Percentiles rank a stretch among this genome's conserved stretches.
phyloP scores from a whole-genome alignment of 2,888 invertebrate species.

The Folsomia candida region DNA sequence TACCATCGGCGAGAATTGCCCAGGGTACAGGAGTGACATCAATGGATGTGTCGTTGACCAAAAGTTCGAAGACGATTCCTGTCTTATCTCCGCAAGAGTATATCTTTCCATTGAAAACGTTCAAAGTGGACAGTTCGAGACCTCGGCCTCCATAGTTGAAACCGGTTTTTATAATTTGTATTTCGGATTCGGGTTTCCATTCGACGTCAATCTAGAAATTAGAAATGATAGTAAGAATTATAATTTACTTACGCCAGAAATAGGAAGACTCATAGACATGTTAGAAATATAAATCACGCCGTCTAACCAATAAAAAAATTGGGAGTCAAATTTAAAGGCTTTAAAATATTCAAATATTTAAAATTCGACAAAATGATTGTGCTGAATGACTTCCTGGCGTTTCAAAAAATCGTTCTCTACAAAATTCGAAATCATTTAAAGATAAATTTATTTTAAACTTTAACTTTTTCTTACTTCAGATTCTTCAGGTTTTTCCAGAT shows the following conservation, averaged over 20 bases:
- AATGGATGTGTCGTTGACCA: constrained; percentile 58
- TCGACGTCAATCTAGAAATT: constrained; percentile 61
- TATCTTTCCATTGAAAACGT: constrained; percentile 85
- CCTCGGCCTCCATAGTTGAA: constrained; percentile 81
- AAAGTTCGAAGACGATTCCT: constrained; percentile 71
- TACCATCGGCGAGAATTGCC: constrained; percentile 67
- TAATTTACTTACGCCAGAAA: not conserved
- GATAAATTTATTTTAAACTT: not conserved
- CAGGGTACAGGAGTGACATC: constrained; percentile 63
- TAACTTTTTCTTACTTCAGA: constrained; percentile 28
- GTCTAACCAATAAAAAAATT: too few species aligned
- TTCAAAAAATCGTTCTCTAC: too few species aligned
- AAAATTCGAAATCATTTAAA: not conserved
- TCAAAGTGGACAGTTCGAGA: constrained; percentile 94
- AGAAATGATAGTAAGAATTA: not conserved
- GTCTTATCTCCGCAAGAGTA: constrained; percentile 92
- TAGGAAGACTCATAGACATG: not conserved
- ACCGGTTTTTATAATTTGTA: constrained; percentile 66
- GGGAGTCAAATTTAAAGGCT: too few species aligned
- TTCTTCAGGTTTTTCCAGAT: constrained; percentile 26
- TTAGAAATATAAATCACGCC: too few species aligned
- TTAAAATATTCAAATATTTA: too few species aligned
- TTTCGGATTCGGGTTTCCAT: constrained; percentile 66
- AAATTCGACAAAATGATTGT: too few species aligned
- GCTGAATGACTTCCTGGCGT: too few species aligned